These are phyloP conservation scores for Apamea monoglypha DNA, from an alignment of 2,888 invertebrate species.

Conservation along the genomic window DNA sequence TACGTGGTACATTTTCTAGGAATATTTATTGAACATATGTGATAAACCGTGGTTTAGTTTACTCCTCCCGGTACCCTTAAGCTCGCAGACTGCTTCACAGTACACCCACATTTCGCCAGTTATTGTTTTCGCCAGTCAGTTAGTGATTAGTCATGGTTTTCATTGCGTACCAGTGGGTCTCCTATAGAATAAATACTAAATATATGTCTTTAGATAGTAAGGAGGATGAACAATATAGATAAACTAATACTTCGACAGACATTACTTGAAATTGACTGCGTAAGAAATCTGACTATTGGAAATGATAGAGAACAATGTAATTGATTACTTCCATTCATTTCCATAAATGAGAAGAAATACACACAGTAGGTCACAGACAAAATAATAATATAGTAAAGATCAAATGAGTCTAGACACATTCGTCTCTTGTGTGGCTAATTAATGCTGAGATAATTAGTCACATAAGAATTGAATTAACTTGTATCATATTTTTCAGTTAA, in stretches of 20 bases:
- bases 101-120: background rate
- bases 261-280: background rate
- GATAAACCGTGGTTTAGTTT: too few relatives aligned
- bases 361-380: background rate
- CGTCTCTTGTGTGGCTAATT: background rate
- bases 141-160: background rate
- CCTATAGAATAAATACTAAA: background rate
- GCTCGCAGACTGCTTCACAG: too few relatives aligned
- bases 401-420: constrained; percentile 22
- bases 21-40: too few relatives aligned
- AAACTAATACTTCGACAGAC: background rate
- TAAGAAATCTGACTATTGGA: background rate
- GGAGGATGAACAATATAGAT: background rate
- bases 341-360: constrained; percentile 16
- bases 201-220: background rate
- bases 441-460: background rate
- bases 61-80: too few relatives aligned
- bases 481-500: background rate
- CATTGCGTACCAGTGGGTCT: background rate
- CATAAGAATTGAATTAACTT: background rate
- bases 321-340: constrained; percentile 18
- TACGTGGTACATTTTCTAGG: too few relatives aligned
- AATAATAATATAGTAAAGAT: background rate
- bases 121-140: background rate
- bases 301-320: background rate